Conservation (phyloP, 2,113 vertebrate genomes). For the Puma concolor region DNA sequence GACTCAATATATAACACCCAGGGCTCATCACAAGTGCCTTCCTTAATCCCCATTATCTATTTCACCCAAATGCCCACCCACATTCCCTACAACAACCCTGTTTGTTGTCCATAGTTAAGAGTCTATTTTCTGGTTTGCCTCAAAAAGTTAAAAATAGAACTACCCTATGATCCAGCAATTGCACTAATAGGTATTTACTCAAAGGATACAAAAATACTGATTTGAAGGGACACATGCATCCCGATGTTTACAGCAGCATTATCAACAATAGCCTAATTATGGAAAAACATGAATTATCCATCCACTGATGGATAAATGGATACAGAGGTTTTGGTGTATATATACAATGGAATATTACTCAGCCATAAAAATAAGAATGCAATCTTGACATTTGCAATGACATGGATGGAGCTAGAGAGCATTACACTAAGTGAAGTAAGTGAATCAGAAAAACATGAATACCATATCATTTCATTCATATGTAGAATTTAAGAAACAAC, state of each 20-base stretch:
- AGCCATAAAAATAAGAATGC: neutral
- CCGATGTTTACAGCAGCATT: neutral
- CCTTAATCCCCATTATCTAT: neutral
- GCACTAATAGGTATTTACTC: neutral
- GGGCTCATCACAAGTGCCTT: neutral
- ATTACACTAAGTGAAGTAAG: neutral
- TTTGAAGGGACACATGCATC: neutral
- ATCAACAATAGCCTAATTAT: neutral
- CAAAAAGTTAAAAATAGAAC: neutral
- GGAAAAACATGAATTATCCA: neutral
- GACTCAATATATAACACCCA: neutral
- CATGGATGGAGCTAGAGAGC: neutral
- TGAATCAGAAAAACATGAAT: neutral
- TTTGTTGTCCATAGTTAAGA: neutral
- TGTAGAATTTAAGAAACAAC: neutral
- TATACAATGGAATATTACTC: neutral
- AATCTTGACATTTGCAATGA: neutral
- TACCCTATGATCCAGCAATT: neutral
- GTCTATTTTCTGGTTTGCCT: neutral
- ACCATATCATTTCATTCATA: neutral
- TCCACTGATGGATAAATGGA: neutral
- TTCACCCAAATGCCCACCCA: neutral
- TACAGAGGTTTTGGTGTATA: neutral
- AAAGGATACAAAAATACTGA: neutral
- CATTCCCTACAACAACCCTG: neutral